Percentiles rank a stretch among this genome's conserved stretches.
Conservation (phyloP, 2,888 invertebrate species). For the Sarcophaga subvicina region DNA sequence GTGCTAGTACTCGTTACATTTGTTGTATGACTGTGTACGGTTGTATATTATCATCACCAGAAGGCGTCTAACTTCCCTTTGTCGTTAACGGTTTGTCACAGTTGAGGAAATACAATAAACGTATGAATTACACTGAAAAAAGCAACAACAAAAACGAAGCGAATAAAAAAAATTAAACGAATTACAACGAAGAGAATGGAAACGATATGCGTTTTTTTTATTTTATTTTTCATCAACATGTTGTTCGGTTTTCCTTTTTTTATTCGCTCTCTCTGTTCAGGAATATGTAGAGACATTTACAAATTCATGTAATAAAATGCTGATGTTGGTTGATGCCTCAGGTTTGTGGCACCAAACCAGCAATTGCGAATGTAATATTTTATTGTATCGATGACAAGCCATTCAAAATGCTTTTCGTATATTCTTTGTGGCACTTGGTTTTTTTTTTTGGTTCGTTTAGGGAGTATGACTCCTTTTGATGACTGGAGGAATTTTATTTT, state of each 20-base stretch:
- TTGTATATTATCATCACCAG: conserved; percentile 64
- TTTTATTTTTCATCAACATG: conserved; percentile 12
- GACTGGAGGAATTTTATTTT: neutral
- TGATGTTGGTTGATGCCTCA: conserved; percentile 29
- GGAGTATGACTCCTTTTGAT: neutral
- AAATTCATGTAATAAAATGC: conserved; percentile 40
- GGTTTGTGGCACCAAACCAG: conserved; percentile 33
- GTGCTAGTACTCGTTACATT: neutral
- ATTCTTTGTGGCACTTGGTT: neutral
- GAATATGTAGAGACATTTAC: conserved; percentile 27
- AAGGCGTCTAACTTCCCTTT: conserved; percentile 70
- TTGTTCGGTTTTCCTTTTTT: conserved; percentile 14
- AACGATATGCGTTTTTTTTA: neutral
- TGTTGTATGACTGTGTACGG: conserved; percentile 1
- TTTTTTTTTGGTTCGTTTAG: neutral
- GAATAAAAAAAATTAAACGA: conserved; percentile 1
- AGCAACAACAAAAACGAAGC: conserved; percentile 10
- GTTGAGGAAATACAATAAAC: conserved; percentile 69
- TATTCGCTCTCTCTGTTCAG: neutral
- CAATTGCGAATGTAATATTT: conserved; percentile 63
- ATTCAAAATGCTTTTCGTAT: neutral
- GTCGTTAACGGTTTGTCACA: conserved; percentile 70
- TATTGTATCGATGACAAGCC: conserved; percentile 62
- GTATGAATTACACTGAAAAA: conserved; percentile 24
- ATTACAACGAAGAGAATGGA: conserved; percentile 17